phyloP scores from a whole-genome alignment of 2,797 vertebrate genomes.

The Phalloptychus januarius region DNA sequence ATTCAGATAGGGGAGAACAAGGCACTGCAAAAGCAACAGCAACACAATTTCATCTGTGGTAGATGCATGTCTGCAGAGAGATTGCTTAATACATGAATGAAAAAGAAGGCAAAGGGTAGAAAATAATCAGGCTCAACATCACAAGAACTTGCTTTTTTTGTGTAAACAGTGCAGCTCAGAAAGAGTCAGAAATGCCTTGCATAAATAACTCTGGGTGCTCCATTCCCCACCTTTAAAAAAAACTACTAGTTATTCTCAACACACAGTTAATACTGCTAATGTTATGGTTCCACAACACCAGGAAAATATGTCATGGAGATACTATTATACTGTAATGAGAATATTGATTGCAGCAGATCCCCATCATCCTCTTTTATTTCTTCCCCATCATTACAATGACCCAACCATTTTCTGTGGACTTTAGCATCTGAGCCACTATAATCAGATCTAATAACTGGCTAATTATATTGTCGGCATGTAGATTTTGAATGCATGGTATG shows the following conservation, averaged over 20 bases:
- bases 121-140: conserved; percentile 51
- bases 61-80: conserved; percentile 63
- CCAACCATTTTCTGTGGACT: background rate
- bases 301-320: background rate
- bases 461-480: background rate
- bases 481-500: background rate
- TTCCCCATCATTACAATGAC: background rate
- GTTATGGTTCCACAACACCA: background rate
- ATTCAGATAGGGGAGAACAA: conserved; percentile 63
- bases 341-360: background rate
- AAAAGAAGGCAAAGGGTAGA: conserved; percentile 36
- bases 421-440: background rate
- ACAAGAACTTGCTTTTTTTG: background rate
- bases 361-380: background rate
- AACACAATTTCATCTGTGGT: conserved; percentile 49
- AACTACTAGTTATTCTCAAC: background rate
- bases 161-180: background rate
- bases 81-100: conserved; percentile 57
- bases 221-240: background rate
- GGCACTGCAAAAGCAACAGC: conserved; percentile 57
- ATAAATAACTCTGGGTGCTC: background rate
- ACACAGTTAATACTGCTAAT: background rate
- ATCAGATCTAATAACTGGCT: background rate
- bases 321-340: background rate
- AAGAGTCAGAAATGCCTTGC: background rate